These are phyloP conservation scores for Apostichopus leukothele DNA, from an alignment of 53 echinoderm and acorn worm species.

Conservation along the genomic window DNA sequence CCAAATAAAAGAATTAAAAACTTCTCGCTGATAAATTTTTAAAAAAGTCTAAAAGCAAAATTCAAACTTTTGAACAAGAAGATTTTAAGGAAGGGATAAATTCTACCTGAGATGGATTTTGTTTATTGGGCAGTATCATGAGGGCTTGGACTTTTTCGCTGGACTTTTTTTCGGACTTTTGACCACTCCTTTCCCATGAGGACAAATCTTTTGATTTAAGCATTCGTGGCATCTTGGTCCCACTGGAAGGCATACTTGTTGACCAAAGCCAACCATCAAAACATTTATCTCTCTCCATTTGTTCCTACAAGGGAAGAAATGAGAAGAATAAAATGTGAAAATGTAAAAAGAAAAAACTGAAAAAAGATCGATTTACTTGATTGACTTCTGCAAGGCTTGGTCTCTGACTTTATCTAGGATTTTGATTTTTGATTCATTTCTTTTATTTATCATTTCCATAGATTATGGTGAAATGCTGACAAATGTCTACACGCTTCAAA, in stretches of 20 bases:
- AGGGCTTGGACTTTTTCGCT: slow-evolving; percentile 38
- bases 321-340: too few species aligned
- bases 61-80: too few species aligned
- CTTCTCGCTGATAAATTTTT: neutral
- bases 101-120: neutral
- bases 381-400: too few species aligned
- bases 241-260: slow-evolving; percentile 90
- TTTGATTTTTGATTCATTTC: too few species aligned
- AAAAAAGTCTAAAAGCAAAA: neutral
- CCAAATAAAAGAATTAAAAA: neutral
- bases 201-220: slow-evolving; percentile 53
- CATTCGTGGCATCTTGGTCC: slow-evolving; percentile 82
- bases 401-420: too few species aligned
- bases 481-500: too few species aligned
- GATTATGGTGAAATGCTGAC: too few species aligned
- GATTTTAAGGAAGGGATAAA: too few species aligned
- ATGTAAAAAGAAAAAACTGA: too few species aligned
- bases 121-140: neutral
- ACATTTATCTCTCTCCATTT: slow-evolving; percentile 95
- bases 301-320: slow-evolving; percentile 55
- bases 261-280: slow-evolving; percentile 94
- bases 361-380: too few species aligned
- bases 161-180: slow-evolving; percentile 44
- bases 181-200: slow-evolving; percentile 47
- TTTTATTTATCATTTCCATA: too few species aligned